These are phyloP conservation scores for Cecropterus lyciades DNA, from an alignment of 1,140 invertebrate species.

Conservation along the genomic window DNA sequence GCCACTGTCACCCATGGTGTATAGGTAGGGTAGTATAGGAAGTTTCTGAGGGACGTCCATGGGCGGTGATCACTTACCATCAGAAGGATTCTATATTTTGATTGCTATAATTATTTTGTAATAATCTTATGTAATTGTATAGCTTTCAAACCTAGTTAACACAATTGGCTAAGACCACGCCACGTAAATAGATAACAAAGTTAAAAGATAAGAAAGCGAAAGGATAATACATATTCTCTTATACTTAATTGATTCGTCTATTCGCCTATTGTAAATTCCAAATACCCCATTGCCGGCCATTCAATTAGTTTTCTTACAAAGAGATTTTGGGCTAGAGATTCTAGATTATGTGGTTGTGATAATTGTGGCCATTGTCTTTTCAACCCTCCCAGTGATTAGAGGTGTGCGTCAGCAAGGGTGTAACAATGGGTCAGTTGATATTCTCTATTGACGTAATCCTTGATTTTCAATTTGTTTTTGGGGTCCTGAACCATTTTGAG, in stretches of 20 bases:
- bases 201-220: neutral
- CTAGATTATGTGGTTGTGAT: constrained; percentile 35
- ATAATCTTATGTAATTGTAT: too few species aligned
- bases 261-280: constrained; percentile 8
- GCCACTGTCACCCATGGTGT: too few species aligned
- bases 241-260: constrained; percentile 5
- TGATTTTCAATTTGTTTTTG: neutral
- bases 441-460: neutral
- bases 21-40: too few species aligned
- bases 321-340: constrained; percentile 9
- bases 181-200: neutral
- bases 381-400: constrained; percentile 37
- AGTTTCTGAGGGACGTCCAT: too few species aligned
- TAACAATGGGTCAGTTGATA: constrained; percentile 24
- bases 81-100: too few species aligned
- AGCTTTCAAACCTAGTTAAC: too few species aligned
- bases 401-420: constrained; percentile 27
- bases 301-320: constrained; percentile 34
- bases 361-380: constrained; percentile 46
- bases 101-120: too few species aligned
- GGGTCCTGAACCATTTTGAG: neutral
- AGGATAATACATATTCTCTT: neutral
- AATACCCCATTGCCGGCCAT: constrained; percentile 20
- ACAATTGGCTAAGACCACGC: too few species aligned
- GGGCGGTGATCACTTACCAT: too few species aligned